Base-by-base conservation (phyloP, 2,888 invertebrate genomes). In the Zaprionus lineosus region DNA sequence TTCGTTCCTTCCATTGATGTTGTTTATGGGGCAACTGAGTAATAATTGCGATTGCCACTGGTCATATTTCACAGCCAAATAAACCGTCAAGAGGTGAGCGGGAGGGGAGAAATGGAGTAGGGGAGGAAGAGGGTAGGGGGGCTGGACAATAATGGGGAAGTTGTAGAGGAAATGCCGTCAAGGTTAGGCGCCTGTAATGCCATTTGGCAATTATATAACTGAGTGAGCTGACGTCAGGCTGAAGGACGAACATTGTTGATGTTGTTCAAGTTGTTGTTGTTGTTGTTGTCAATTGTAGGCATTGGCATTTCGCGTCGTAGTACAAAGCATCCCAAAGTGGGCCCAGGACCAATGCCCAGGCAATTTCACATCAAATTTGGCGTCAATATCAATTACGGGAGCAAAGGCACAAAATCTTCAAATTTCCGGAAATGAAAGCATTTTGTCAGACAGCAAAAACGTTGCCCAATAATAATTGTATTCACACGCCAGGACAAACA, bases 381-480 rank as follows among this genome's bases (percentile, higher is more conserved):
- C 83, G 79, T 82, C 82, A 71, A 84, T 82, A 84, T 78, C 75
- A 84, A 84, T 84, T 84, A 84, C 66, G 55, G 46, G 40, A 44
- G 57, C 47, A 37, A 64, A 52, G 59, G 62, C 67, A 63, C 16
- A 33, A 52, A 21, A 46, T 50, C 58, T 48, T 60, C 46, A 61
- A 55, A 48, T 61, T 73, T 39, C 64, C 66, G 77, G 81, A 78
- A 83, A 79, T 83, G 74, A 70, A 60, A 60, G 81, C 65, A 67
- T 78, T 79, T 53, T 72, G 76, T 77, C 67, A 52, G 56, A 28
- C 69, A 33, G 55, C n/a, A 19, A 19, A 18, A 14, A 12, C 31
- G 21, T 4, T 14, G 40, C 47, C 36, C 37, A 40, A 40, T 55
- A 62, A 76, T 79, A 63, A 83, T 79, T 79, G 74, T n/a, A n/a